Evolutionary conservation across 37 sponge, comb jelly and placozoan species (phyloP), one percentile per base, ranked within the genome.

Genomic region (Theonella swinhoei): DNA sequence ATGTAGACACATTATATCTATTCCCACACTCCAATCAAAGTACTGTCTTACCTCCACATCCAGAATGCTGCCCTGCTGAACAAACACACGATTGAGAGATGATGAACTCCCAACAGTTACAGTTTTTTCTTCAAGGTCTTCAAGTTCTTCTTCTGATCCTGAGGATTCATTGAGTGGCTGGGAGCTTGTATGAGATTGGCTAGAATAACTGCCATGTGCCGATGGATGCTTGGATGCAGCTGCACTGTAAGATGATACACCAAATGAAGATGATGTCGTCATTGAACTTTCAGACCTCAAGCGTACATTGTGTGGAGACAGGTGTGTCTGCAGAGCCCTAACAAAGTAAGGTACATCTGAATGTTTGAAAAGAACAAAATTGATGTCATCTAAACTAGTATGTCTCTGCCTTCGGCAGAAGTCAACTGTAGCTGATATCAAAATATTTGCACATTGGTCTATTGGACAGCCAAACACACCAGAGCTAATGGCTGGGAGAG

Each of bases 381-480:
- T 78, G 60, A 88, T 88, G 8, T 78, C 83, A 24, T 70, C 47
- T 0, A 88, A 24, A 23, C 20, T 24, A 62, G 73, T 28, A 0
- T 32, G 1, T 25, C 72, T 34, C 33, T 88, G 17, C 17, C 9
- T 39, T 42, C 54, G 22, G 58, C 75, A 68, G 63, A 81, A 90
- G 39, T 63, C 43, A 1, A 62, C 42, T 38, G 79, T 33, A 9
- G 88, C 72, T 39, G 30, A 43, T 17, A 91, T 37, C 79, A 87
- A 65, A 11, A 68, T 64, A 5, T 68, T 0, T 40, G 85, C 92
- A 80, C 84, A 87, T 4, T 66, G 40, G 40, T 87, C 80, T 8
- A 84, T 33, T 22, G 92, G 92, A 20, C 82, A 87, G 29, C 88
- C 88, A 87, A 47, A 91, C 2, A 91, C 39, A 39, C 92, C 92